These are phyloP conservation scores for Calameuta filiformis DNA, from an alignment of 2,888 invertebrate species.

Conservation along the genomic window DNA sequence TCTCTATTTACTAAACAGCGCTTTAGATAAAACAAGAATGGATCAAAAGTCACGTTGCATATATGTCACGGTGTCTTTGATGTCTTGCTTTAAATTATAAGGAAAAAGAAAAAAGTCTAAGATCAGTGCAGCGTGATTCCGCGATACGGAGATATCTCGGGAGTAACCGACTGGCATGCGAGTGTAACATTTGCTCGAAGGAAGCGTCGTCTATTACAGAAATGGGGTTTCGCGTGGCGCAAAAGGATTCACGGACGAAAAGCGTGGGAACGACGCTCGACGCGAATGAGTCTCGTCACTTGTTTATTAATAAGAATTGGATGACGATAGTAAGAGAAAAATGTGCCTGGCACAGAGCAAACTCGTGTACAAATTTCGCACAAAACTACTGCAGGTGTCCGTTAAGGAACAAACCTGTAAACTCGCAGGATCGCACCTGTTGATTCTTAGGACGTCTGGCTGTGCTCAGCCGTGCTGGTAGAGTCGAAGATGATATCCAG, in stretches of 20 bases:
- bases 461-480: constrained; percentile 16
- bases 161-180: neutral
- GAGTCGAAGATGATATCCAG: constrained; percentile 4
- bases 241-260: neutral
- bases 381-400: neutral
- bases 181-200: neutral
- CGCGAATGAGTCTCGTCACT: neutral
- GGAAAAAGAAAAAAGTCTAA: neutral
- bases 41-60: neutral
- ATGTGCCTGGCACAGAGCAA: neutral
- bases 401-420: constrained; percentile 42
- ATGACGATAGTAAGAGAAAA: neutral
- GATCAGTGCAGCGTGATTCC: neutral
- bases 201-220: neutral
- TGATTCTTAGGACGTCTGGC: constrained; percentile 41
- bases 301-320: neutral
- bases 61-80: neutral
- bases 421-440: constrained; percentile 58
- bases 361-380: neutral
- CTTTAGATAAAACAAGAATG: neutral
- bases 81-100: neutral
- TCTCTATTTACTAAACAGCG: neutral
- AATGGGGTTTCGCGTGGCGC: neutral
- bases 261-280: neutral
- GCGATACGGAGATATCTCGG: neutral